Percentiles rank a stretch among this genome's conserved stretches.
Evolutionary conservation across 23 tunicate genomes (phyloP).

Genomic region (Pegea sp.): DNA sequence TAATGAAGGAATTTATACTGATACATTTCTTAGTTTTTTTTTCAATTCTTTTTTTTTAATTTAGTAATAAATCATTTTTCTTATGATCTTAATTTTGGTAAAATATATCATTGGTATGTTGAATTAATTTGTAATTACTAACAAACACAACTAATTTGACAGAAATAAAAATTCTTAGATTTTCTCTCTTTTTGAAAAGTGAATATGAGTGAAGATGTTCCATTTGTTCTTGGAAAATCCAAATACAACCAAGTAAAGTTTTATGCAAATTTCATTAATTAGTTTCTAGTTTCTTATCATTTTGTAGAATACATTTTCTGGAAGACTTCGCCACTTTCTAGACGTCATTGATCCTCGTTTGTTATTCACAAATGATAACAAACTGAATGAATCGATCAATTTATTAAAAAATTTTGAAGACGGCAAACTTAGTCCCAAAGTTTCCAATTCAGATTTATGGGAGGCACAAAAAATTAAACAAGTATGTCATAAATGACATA

Average conservation of each 20-base stretch:
- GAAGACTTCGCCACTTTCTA: conserved; percentile 62
- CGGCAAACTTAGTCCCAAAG: conserved; percentile 5
- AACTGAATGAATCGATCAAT: conserved; percentile 9
- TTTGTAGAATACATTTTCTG: conserved; percentile 37
- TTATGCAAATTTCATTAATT: background rate
- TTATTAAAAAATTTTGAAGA: conserved; percentile 21
- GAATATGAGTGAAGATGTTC: conserved; percentile 1
- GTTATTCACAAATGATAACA: conserved; percentile 22
- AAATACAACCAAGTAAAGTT: conserved; percentile 23
- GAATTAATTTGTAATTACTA: too few species aligned
- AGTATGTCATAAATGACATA: conserved; percentile 1
- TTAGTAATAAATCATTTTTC: too few species aligned
- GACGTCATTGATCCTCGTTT: conserved; percentile 72
- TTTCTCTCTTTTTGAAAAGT: too few species aligned
- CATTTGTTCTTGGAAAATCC: conserved; percentile 22
- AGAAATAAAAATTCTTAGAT: too few species aligned
- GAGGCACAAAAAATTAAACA: conserved; percentile 78
- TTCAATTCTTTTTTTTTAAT: too few species aligned
- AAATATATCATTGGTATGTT: too few species aligned
- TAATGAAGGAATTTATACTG: too few species aligned
- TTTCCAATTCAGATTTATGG: conserved; percentile 53
- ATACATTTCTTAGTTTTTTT: too few species aligned
- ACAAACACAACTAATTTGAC: too few species aligned
- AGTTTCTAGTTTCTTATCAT: background rate
- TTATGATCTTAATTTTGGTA: too few species aligned